phyloP scores from a whole-genome alignment of 64 coral and sea anemone genomes.

The Dendrophyllia cribrosa region DNA sequence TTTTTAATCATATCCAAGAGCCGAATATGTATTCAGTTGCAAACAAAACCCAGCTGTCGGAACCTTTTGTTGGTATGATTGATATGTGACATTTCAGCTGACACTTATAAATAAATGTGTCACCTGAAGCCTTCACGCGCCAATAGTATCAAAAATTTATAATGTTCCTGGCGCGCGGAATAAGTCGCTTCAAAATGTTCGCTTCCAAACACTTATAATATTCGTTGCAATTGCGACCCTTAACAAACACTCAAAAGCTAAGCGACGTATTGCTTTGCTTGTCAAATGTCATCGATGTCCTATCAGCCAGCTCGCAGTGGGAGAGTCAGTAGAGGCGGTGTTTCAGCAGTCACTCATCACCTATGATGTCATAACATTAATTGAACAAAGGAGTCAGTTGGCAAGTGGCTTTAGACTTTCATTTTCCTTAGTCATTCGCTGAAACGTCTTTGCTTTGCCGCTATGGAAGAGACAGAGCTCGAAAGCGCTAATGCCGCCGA shows the following conservation, averaged over 20 bases:
- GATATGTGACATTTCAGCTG: not conserved
- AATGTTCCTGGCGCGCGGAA: not conserved
- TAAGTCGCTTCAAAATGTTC: not conserved
- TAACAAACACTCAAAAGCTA: no score
- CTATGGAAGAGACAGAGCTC: slow-evolving; percentile 23
- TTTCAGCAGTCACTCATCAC: slow-evolving; percentile 24
- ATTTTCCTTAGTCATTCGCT: slow-evolving; percentile 14
- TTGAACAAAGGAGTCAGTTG: slow-evolving; percentile 37
- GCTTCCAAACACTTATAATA: no score
- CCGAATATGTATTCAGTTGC: not conserved
- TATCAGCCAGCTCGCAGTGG: not conserved
- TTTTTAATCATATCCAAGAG: no score
- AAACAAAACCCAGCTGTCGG: slow-evolving; percentile 20
- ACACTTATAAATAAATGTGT: not conserved
- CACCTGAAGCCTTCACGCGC: not conserved
- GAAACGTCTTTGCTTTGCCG: not conserved
- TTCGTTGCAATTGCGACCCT: no score
- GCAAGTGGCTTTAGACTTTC: slow-evolving; percentile 30
- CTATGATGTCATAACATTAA: slow-evolving; percentile 51
- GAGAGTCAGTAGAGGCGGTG: slow-evolving; percentile 6
- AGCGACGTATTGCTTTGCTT: not conserved
- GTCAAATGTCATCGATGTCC: not conserved
- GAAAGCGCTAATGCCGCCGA: slow-evolving; percentile 5
- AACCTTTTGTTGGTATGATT: slow-evolving; percentile 11
- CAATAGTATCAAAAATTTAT: not conserved